Evolutionary conservation across 2,797 vertebrate genomes (phyloP).

Genomic region (Urophycis tenuis): DNA sequence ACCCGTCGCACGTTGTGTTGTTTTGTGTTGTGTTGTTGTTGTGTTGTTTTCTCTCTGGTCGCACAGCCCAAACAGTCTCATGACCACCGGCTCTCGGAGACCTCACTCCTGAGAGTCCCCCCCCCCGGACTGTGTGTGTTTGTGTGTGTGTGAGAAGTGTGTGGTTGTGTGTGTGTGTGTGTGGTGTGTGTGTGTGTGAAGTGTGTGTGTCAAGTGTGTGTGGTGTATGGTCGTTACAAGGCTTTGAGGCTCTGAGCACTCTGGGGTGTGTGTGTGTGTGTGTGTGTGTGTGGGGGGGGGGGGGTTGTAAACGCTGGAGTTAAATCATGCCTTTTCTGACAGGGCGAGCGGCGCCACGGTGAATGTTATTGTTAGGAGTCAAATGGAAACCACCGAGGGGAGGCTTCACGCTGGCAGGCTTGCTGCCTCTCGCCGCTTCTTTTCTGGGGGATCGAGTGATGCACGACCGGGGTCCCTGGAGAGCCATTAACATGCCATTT

Average conservation of each 20-base stretch:
- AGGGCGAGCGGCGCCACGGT: neutral
- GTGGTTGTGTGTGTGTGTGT: neutral
- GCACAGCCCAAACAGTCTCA: neutral
- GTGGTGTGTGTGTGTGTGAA: neutral
- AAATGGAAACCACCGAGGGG: neutral
- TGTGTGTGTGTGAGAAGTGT: neutral
- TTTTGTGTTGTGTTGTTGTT: neutral
- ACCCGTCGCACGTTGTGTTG: neutral
- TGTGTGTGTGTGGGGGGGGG: too few species aligned
- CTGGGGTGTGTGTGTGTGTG: too few species aligned
- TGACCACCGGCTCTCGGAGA: conserved; percentile 4
- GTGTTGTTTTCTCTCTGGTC: conserved; percentile 2
- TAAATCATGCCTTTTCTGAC: conserved; percentile 33
- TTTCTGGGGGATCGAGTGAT: neutral
- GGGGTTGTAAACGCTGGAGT: neutral
- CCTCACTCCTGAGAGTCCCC: conserved; percentile 2
- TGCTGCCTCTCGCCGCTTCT: neutral
- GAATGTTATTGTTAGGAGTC: conserved; percentile 3
- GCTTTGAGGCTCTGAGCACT: conserved; percentile 8
- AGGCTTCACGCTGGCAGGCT: neutral
- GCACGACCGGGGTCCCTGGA: neutral
- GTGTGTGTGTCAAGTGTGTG: conserved; percentile 1
- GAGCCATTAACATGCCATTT: conserved; percentile 31
- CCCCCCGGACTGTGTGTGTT: conserved; percentile 7
- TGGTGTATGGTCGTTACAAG: conserved; percentile 18